A percentile compares a stretch with the other conserved stretches of the same genome.
Conservation (phyloP, 2,797 vertebrate genomes). For the Nyctalus aviator region DNA sequence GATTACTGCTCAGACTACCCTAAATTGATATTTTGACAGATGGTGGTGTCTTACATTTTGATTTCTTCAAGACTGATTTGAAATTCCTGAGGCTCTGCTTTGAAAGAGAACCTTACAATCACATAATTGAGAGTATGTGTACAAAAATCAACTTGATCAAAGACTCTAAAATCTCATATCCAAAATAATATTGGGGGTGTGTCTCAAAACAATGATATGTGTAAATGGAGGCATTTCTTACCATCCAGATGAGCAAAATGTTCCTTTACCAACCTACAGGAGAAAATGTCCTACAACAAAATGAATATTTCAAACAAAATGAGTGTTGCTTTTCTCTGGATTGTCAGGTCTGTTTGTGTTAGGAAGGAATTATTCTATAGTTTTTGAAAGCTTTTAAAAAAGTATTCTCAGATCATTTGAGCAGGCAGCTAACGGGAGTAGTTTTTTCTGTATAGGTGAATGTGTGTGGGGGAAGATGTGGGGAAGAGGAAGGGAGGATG, state of each 20-base stretch:
- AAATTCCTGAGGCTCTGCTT: not conserved
- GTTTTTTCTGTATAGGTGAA: conserved; percentile 90
- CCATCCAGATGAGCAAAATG: not conserved
- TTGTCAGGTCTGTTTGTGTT: conserved; percentile 80
- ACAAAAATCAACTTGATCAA: conserved; percentile 2
- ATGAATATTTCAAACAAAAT: conserved; percentile 65
- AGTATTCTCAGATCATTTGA: conserved; percentile 85
- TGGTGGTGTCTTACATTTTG: not conserved
- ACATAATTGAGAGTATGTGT: not conserved
- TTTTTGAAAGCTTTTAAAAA: conserved; percentile 80
- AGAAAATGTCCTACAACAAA: conserved; percentile 48
- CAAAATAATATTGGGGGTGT: not conserved
- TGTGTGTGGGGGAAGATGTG: not conserved
- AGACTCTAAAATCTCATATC: not conserved
- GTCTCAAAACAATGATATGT: conserved; percentile 11
- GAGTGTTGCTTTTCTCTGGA: conserved; percentile 55
- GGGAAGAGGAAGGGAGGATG: conserved; percentile 73
- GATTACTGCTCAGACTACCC: not conserved
- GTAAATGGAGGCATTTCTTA: conserved; percentile 17
- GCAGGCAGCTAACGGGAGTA: conserved; percentile 70
- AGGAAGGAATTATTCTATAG: conserved; percentile 79
- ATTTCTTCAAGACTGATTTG: conserved; percentile 12
- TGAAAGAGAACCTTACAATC: conserved; percentile 47
- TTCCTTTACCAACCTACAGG: not conserved
- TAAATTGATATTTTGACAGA: not conserved